A percentile compares a stretch with the other conserved stretches of the same genome.
These are phyloP conservation scores for Rhingia rostrata DNA, from an alignment of 2,888 invertebrate genomes.

Conservation along the genomic window DNA sequence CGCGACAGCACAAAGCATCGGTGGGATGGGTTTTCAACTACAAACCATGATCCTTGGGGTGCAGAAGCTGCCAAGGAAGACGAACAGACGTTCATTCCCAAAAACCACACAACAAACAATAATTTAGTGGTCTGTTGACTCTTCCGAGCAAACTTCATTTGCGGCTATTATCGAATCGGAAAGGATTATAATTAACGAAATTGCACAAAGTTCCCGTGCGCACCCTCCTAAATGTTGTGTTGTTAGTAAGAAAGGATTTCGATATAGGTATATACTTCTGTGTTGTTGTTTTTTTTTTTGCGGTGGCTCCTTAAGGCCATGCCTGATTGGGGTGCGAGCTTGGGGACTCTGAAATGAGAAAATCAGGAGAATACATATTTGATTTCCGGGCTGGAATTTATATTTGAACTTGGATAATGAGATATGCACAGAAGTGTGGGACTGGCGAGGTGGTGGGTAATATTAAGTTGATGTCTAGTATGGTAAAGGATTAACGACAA, in stretches of 20 bases:
- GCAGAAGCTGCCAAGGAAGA: not conserved
- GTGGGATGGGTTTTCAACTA: constrained; percentile 19
- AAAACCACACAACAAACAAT: constrained; percentile 74
- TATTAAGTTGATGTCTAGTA: no score
- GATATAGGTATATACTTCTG: not conserved
- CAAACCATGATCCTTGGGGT: not conserved
- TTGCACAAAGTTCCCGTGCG: constrained; percentile 77
- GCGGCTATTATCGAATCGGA: constrained; percentile 81
- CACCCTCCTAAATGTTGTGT: constrained; percentile 26
- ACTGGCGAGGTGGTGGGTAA: not conserved
- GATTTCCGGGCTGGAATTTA: constrained; percentile 59
- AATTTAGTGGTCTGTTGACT: constrained; percentile 76
- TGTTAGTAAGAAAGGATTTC: constrained; percentile 47
- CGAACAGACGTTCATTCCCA: constrained; percentile 64
- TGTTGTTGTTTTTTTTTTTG: not conserved
- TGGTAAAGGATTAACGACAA: no score
- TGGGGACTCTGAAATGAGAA: constrained; percentile 44
- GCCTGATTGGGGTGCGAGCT: constrained; percentile 31
- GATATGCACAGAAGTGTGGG: constrained; percentile 17
- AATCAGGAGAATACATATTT: constrained; percentile 73
- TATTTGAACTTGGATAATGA: constrained; percentile 66
- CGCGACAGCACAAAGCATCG: constrained; percentile 1
- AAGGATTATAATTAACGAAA: constrained; percentile 83
- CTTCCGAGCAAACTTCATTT: constrained; percentile 76
- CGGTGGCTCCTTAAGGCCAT: not conserved